Conservation (phyloP, 2,113 vertebrate species). For the Tauraco erythrolophus region DNA sequence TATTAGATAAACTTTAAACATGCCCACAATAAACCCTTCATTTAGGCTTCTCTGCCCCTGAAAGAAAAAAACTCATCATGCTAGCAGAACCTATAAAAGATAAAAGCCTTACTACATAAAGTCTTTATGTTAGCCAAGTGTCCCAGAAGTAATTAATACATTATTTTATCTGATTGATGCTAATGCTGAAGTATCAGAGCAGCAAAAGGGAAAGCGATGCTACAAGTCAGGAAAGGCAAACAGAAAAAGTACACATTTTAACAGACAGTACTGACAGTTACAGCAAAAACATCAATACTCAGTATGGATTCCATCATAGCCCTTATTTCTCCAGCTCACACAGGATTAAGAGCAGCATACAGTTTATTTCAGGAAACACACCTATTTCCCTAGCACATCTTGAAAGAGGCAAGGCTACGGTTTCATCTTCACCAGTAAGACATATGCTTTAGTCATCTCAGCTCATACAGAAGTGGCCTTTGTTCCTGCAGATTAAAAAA, state of each 20-base stretch:
- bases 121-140: not conserved
- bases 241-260: not conserved
- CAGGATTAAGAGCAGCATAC: not conserved
- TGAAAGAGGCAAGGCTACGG: not conserved
- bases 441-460: not conserved
- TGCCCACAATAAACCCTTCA: not conserved
- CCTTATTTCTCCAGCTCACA: not conserved
- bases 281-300: not conserved
- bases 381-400: fast-evolving
- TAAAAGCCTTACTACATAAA: not conserved
- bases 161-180: not conserved
- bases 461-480: not conserved
- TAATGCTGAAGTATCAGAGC: not conserved
- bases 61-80: not conserved
- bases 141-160: not conserved
- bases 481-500: not conserved
- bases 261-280: not conserved
- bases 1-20: not conserved
- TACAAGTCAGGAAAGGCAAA: not conserved
- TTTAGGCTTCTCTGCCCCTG: not conserved
- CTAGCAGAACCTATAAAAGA: not conserved
- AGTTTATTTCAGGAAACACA: not conserved
- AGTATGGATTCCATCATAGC: not conserved
- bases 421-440: not conserved
- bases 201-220: not conserved